A percentile compares a stretch with the other conserved stretches of the same genome.
These are phyloP conservation scores for Danaus melanippus DNA, from an alignment of 1,140 invertebrate genomes.

Conservation along the genomic window DNA sequence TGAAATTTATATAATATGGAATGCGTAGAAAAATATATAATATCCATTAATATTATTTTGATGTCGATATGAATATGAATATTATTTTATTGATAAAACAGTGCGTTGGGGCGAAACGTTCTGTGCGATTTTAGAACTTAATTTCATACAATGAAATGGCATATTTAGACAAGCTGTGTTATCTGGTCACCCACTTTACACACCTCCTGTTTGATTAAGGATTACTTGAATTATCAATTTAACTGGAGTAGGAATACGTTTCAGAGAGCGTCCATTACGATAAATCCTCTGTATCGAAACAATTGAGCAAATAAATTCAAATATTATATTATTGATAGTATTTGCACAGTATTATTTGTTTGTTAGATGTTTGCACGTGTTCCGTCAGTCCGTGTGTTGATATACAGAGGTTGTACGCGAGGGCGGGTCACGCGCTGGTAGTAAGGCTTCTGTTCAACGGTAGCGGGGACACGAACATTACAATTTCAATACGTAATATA, in stretches of 20 bases:
- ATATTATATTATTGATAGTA: constrained; percentile 35
- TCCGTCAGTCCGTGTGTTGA: constrained; percentile 3
- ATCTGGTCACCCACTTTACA: constrained; percentile 55
- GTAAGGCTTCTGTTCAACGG: too few relatives aligned
- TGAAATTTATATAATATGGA: too few relatives aligned
- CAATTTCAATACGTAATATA: too few relatives aligned
- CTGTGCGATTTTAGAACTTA: constrained; percentile 23
- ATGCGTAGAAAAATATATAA: too few relatives aligned
- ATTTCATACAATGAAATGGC: constrained; percentile 47
- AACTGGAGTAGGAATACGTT: constrained; percentile 51
- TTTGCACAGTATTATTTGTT: constrained; percentile 42
- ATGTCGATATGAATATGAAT: background rate
- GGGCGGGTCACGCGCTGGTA: too few relatives aligned
- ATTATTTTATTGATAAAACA: constrained; percentile 4
- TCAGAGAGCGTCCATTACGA: constrained; percentile 32
- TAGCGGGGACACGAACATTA: too few relatives aligned
- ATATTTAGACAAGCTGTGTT: constrained; percentile 41
- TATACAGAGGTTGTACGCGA: background rate
- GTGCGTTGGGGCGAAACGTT: background rate
- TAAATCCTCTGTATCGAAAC: constrained; percentile 33
- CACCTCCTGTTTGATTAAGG: constrained; percentile 61
- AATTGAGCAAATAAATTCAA: constrained; percentile 59
- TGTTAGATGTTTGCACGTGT: constrained; percentile 34
- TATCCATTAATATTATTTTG: too few relatives aligned
- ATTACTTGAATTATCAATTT: constrained; percentile 64